Evolutionary conservation across 35 echinoderm and acorn worm genomes (phyloP), one percentile per base, ranked within the genome.

Genomic region (Acanthaster planci): DNA sequence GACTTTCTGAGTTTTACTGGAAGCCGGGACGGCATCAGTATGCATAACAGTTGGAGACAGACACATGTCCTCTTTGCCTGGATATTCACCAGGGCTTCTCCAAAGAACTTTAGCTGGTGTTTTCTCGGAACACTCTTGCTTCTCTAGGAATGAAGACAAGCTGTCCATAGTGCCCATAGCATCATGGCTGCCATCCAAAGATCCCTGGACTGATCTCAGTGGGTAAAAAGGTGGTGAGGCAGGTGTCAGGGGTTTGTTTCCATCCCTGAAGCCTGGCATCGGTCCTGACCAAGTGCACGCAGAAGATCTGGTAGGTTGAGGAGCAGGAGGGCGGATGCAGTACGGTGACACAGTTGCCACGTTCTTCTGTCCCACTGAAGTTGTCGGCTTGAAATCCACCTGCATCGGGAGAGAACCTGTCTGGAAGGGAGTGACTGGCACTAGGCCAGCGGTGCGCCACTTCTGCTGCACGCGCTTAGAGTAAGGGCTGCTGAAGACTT

Each of bases 281-380:
- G 64, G 29, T 14, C 64, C 64, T 27, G 64, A 31, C 64, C 64
- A 72, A 14, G 64, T 72, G n/a, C 64, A 31, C 34, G 64, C 64
- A 14, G 26, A 12, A 7, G 64, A 31, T 34, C 23, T 72, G 21
- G 2, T 72, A 14, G 29, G 14, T 9, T 72, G 64, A 12, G 34
- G 7, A 16, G 5, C 29, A 72, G 64, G 64, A 72, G 64, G 64
- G 8, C 23, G 34, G 26, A 72, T 26, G 26, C 30, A 72, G 64
- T 72, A 72, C 1, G 64, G 64, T 1, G 64, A 72, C 64, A 72
- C 64, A 26, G 64, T 72, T 31, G 64, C 64, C 23, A 72, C 64
- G 34, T 72, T 72, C 64, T 72, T 72, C 34, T 35, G 64, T 1
- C 8, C 9, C 10, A 26, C 10, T 27, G 64, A 35, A 72, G 30